Base-by-base conservation (phyloP, 2,888 invertebrate species). In the Drosophila koepferae region DNA sequence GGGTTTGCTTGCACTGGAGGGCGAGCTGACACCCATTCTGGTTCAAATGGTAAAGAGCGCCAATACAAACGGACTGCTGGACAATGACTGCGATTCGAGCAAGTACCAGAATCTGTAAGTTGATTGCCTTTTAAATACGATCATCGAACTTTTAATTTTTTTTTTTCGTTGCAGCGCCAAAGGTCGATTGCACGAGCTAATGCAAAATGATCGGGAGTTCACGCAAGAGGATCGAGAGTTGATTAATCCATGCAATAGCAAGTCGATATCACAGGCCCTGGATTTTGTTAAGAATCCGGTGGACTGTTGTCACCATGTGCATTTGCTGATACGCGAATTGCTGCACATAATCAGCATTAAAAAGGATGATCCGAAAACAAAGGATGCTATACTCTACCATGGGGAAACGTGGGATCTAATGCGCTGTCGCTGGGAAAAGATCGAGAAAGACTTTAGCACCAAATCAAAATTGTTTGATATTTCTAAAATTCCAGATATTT, bases 11-110 rank as follows among this genome's bases (percentile, higher is more conserved):
- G 99, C 99, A 0, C 92, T 99, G 59, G 99, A 99, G 93, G 99
- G 99, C 0, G 99, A 99, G 93, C 94, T 99, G 44, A 99, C 99
- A 0, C 99, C 99, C 0, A 99, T 99, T 92, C 94, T 99, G 54
- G 99, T 99, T 58, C 99, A 99, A 94, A 99, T 99, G 99, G 99
- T 99, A 43, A 99, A 99, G 93, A 99, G 99, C 77, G 99, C 99
- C 31, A 99, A 99, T 91, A 99, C 99, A 0, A 99, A 99, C 94
- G 99, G 99, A 81, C 91, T 99, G 44, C 94, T 99, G 51, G 99
- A 99, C 92, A 99, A 99, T 91, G 99, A 99, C 92, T 99, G 99
- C 91, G 99, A 99, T 92, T 98, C 98, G 18, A 97, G 97, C 90
- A 98, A 98, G 93, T 97, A 97, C 92, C 98, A 98, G 92, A 97